Percentiles rank a stretch among this genome's conserved stretches.
Conservation (phyloP, 2,797 vertebrate genomes). For the Alauda arvensis region DNA sequence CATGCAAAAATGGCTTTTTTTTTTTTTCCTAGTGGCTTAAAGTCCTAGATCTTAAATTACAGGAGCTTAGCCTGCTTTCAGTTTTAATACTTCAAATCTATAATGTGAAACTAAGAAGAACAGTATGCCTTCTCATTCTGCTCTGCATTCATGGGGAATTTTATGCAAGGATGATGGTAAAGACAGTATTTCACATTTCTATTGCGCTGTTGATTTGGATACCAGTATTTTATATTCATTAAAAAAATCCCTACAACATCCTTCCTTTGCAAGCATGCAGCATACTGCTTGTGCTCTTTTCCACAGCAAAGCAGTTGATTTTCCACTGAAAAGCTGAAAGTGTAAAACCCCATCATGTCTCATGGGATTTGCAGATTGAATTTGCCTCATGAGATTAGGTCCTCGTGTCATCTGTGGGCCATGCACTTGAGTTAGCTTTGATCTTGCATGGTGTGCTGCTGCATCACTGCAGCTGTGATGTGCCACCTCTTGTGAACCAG, state of each 20-base stretch:
- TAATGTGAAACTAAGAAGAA: conserved; percentile 10
- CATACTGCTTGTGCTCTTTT: neutral
- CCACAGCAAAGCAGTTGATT: neutral
- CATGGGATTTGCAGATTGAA: neutral
- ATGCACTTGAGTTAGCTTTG: neutral
- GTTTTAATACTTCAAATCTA: conserved; percentile 39
- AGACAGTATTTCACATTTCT: neutral
- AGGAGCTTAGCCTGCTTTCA: conserved; percentile 54
- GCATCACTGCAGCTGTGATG: neutral
- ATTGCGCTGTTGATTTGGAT: neutral
- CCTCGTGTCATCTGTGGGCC: neutral
- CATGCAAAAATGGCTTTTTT: neutral
- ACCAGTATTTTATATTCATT: neutral
- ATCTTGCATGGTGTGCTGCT: neutral
- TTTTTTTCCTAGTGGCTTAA: neutral
- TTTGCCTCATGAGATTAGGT: neutral
- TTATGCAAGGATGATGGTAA: neutral
- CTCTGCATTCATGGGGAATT: neutral
- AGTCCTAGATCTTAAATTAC: conserved; percentile 44
- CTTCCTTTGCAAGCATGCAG: neutral
- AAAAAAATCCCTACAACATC: neutral
- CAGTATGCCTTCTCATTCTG: neutral
- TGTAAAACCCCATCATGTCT: neutral
- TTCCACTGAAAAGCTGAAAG: neutral
- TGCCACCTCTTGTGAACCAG: neutral